Conservation (phyloP, 2,797 vertebrate genomes). For the Cyclopterus lumpus region DNA sequence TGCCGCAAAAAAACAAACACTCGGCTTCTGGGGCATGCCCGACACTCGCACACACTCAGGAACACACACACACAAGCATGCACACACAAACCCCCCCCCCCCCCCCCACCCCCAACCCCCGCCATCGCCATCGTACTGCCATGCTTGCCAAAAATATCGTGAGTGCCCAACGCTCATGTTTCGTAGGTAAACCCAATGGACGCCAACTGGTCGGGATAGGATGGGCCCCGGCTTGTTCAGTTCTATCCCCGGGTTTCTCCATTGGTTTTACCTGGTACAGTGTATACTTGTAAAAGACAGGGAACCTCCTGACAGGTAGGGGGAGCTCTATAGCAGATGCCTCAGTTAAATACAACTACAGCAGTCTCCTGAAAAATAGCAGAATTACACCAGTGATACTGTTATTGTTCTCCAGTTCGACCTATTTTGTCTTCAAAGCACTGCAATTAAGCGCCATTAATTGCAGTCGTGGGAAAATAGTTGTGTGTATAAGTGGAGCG, state of each 20-base stretch:
- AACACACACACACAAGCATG: constrained; percentile 62
- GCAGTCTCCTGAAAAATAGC: constrained; percentile 74
- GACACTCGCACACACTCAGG: constrained; percentile 72
- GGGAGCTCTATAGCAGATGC: constrained; percentile 84
- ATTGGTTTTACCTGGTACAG: constrained; percentile 75
- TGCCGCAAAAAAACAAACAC: constrained; percentile 30
- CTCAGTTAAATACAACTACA: constrained; percentile 53
- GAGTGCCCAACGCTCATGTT: constrained; percentile 81
- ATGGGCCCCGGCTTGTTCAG: constrained; percentile 54
- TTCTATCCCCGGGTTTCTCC: constrained; percentile 76
- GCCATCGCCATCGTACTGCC: constrained; percentile 63
- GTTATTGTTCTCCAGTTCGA: constrained; percentile 70
- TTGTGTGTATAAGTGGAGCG: constrained; percentile 68
- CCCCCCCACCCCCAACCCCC: too few species aligned
- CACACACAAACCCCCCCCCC: constrained; percentile 54
- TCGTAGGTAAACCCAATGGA: constrained; percentile 79
- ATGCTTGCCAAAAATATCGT: constrained; percentile 74
- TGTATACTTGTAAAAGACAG: constrained; percentile 71
- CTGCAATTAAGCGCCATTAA: constrained; percentile 81
- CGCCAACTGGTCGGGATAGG: constrained; percentile 61
- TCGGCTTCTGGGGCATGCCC: constrained; percentile 68
- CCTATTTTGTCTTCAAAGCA: constrained; percentile 76
- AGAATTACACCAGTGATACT: constrained; percentile 77
- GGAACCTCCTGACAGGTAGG: constrained; percentile 82
- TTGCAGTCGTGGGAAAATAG: constrained; percentile 78